phyloP scores from a whole-genome alignment of 2,888 invertebrate species.

The Leptarthrus brevirostris region DNA sequence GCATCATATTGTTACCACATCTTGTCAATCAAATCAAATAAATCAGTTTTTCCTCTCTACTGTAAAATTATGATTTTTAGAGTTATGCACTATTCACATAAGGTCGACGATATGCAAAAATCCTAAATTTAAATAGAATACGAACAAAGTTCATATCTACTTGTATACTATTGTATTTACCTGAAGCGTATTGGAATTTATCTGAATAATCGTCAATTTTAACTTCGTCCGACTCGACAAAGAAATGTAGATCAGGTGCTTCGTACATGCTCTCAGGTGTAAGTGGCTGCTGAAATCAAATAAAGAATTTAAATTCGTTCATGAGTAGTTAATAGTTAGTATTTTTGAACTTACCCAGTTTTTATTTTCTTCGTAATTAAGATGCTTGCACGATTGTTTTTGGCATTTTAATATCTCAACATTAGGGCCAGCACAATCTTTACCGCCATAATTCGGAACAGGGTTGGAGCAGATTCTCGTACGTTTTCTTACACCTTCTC shows the following conservation, averaged over 20 bases:
- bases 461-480: conserved; percentile 61
- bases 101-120: no score
- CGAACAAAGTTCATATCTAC: no score
- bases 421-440: conserved; percentile 61
- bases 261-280: background rate
- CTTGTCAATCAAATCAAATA: no score
- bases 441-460: conserved; percentile 64
- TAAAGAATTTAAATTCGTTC: no score
- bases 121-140: no score
- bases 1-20: no score
- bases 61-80: no score
- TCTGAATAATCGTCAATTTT: background rate
- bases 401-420: conserved; percentile 55
- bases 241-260: background rate
- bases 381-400: conserved; percentile 36
- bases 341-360: background rate
- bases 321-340: no score
- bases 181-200: conserved; percentile 45
- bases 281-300: background rate
- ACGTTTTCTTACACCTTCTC: conserved; percentile 60
- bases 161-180: no score
- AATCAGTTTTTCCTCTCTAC: no score
- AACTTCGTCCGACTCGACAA: background rate
- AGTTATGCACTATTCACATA: no score
- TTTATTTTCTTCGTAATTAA: background rate